A percentile compares a stretch with the other conserved stretches of the same genome.
Conservation (phyloP, 2,888 invertebrate species). For the Allacma fusca region DNA sequence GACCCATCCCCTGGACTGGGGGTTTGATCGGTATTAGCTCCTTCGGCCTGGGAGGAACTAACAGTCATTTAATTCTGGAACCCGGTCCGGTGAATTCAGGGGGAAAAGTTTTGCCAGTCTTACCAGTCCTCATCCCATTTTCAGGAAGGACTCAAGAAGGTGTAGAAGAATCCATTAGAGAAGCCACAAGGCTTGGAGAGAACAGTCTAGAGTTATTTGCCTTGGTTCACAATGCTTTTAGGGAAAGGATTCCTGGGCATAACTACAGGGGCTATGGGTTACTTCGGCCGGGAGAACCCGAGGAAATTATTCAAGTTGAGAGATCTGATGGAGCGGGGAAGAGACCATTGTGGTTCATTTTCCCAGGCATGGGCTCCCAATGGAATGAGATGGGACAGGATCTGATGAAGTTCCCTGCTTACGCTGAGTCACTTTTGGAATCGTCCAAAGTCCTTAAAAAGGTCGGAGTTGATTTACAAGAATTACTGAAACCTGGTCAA, state of each 20-base stretch:
- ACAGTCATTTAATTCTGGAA: conserved; percentile 38
- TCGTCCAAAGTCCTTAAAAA: conserved; percentile 80
- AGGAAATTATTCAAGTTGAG: conserved; percentile 16
- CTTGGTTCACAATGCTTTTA: conserved; percentile 38
- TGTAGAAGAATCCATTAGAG: conserved; percentile 23
- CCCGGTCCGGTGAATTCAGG: conserved; percentile 64
- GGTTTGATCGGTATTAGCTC: conserved; percentile 43
- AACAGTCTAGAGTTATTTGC: conserved; percentile 32
- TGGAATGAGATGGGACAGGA: conserved; percentile 95
- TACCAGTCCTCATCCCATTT: conserved; percentile 45
- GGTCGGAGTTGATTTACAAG: conserved; percentile 82
- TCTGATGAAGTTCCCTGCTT: conserved; percentile 81
- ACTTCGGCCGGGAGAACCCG: not conserved
- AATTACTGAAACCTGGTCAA: conserved; percentile 71
- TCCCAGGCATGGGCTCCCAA: conserved; percentile 98
- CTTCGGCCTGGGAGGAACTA: conserved; percentile 44
- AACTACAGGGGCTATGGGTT: conserved; percentile 17
- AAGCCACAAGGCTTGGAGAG: conserved; percentile 9
- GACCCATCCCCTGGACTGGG: conserved; percentile 31
- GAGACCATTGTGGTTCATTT: conserved; percentile 89
- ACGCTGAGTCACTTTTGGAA: conserved; percentile 63
- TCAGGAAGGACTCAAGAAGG: conserved; percentile 43
- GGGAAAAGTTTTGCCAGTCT: not conserved
- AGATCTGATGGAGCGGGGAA: not conserved
- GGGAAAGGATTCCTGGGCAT: conserved; percentile 6